Conservation (phyloP, 2,797 vertebrate species). For the Danio kyathit region DNA sequence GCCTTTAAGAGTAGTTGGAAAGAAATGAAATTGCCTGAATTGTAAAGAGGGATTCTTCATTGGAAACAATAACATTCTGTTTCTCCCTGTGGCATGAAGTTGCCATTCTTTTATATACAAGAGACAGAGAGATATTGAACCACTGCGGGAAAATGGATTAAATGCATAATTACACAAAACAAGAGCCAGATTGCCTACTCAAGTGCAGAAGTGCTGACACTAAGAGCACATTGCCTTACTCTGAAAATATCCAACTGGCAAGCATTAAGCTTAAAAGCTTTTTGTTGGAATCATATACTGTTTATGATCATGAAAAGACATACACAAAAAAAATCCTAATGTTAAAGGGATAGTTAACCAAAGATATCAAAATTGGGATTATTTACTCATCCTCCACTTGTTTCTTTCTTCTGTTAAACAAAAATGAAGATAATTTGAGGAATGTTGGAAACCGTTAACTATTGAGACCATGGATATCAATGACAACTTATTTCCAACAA, state of each 20-base stretch:
- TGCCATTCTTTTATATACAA: constrained; percentile 25
- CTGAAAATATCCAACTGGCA: constrained; percentile 89
- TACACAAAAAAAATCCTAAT: neutral
- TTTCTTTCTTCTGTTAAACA: no score
- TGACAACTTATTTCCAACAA: no score
- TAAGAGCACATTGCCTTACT: constrained; percentile 86
- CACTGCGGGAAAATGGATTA: constrained; percentile 70
- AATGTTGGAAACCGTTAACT: neutral
- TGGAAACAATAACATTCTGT: constrained; percentile 25
- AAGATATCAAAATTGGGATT: no score
- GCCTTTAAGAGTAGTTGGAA: neutral
- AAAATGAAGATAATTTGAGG: no score
- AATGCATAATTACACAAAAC: constrained; percentile 78
- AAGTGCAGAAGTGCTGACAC: constrained; percentile 83
- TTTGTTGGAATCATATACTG: neutral
- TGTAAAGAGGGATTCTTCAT: neutral
- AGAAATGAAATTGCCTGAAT: constrained; percentile 10
- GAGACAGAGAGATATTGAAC: constrained; percentile 38
- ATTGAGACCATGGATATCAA: no score
- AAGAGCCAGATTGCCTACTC: constrained; percentile 75
- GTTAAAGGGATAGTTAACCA: no score
- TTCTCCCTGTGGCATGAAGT: constrained; percentile 7
- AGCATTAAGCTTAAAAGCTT: constrained; percentile 41
- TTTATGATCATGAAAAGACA: constrained; percentile 18
- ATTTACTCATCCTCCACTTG: no score